A percentile compares a stretch with the other conserved stretches of the same genome.
These are phyloP conservation scores for Zoanthus solanderi DNA, from an alignment of 92 coral and sea anemone genomes.

Conservation along the genomic window DNA sequence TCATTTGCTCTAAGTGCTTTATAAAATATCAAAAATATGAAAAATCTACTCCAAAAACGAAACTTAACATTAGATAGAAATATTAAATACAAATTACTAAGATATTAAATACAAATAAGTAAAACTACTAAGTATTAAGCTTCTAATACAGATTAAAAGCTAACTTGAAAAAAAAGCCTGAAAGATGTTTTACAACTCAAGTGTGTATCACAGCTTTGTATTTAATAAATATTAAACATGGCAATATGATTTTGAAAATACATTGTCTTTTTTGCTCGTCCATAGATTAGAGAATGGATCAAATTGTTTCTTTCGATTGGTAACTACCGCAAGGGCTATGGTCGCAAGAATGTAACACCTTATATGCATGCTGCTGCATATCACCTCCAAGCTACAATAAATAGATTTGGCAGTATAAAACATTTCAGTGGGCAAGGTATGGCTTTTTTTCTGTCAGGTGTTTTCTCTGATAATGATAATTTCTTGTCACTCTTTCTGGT, in stretches of 20 bases:
- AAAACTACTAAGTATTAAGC: neutral
- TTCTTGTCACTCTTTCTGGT: neutral
- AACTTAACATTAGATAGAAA: neutral
- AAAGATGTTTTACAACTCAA: neutral
- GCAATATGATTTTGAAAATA: neutral
- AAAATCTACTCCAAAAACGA: neutral
- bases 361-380: constrained; percentile 69
- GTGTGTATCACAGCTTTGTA: neutral
- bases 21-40: neutral
- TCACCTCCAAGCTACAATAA: constrained; percentile 55
- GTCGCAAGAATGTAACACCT: constrained; percentile 58
- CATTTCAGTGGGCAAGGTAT: constrained; percentile 75
- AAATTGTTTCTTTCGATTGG: constrained; percentile 52
- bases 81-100: constrained; percentile 5
- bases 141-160: neutral
- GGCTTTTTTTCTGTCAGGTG: neutral
- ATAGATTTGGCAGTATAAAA: constrained; percentile 57
- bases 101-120: neutral
- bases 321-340: constrained; percentile 51
- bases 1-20: neutral
- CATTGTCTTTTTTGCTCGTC: neutral
- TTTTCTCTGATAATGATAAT: neutral
- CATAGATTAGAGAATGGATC: constrained; percentile 51
- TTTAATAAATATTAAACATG: neutral
- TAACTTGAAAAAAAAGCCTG: neutral